Conservation (phyloP, 2,113 vertebrate genomes). For the Sterna hirundo region DNA sequence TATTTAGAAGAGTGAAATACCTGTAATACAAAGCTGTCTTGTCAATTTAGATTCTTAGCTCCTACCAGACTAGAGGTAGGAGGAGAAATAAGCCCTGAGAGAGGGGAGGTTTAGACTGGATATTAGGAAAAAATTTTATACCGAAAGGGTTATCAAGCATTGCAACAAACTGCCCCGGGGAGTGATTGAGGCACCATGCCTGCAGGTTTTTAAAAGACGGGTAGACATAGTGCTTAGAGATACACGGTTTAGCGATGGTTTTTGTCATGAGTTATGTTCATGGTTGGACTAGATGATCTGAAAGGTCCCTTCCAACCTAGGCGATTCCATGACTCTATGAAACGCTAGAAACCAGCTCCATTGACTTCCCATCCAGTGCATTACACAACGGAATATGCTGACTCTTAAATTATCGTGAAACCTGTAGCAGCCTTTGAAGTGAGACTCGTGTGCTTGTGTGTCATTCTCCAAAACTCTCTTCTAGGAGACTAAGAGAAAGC, state of each 20-base stretch:
- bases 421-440: neutral
- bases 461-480: neutral
- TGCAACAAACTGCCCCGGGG: too few relatives aligned
- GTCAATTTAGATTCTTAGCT: neutral
- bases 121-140: too few relatives aligned
- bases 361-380: neutral
- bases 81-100: neutral
- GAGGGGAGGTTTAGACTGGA: too few relatives aligned
- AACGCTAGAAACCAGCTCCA: neutral
- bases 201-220: too few relatives aligned
- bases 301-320: too few relatives aligned
- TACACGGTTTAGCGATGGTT: too few relatives aligned
- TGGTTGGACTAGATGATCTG: too few relatives aligned
- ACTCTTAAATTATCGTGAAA: neutral
- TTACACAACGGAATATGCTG: neutral
- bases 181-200: too few relatives aligned
- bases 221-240: too few relatives aligned
- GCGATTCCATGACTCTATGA: neutral
- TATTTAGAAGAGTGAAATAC: neutral
- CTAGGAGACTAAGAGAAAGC: neutral
- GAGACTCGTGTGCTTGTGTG: fast-evolving
- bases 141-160: too few relatives aligned
- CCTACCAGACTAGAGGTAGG: neutral
- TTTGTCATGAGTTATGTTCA: too few relatives aligned
- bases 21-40: neutral